Evolutionary conservation across 2,797 vertebrate species (phyloP).

Genomic region (Danio kyathit): DNA sequence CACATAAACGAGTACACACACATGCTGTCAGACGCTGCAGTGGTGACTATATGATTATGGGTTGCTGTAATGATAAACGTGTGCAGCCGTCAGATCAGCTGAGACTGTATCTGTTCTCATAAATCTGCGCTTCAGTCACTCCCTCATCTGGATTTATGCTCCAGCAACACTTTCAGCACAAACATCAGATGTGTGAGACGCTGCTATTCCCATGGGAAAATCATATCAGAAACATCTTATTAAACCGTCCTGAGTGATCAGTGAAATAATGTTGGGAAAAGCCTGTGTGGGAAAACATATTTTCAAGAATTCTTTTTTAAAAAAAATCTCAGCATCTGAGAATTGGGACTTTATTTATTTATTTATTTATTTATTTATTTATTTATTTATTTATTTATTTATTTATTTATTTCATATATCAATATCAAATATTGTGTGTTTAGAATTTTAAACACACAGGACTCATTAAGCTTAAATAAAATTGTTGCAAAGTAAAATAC

Average conservation of each 20-base stretch:
- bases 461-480: too few relatives aligned
- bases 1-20: background rate
- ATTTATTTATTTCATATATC: too few relatives aligned
- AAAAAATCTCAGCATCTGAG: background rate
- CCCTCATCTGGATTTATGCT: slow-evolving; percentile 5
- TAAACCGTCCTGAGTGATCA: background rate
- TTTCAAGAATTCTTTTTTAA: background rate
- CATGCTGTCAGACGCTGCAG: background rate
- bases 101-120: background rate
- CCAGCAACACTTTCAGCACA: slow-evolving; percentile 2
- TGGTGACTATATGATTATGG: background rate
- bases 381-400: too few relatives aligned
- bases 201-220: slow-evolving; percentile 41
- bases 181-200: background rate
- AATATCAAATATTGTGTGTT: too few relatives aligned
- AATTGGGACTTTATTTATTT: background rate
- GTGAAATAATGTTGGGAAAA: background rate
- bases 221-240: background rate
- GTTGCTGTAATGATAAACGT: too few relatives aligned
- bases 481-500: too few relatives aligned
- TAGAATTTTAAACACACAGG: too few relatives aligned
- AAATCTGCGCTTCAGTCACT: background rate
- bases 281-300: background rate
- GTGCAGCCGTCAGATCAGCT: background rate
- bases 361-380: too few relatives aligned